phyloP scores from a whole-genome alignment of 1,140 invertebrate species.

The Panagrolaimus sp. region DNA sequence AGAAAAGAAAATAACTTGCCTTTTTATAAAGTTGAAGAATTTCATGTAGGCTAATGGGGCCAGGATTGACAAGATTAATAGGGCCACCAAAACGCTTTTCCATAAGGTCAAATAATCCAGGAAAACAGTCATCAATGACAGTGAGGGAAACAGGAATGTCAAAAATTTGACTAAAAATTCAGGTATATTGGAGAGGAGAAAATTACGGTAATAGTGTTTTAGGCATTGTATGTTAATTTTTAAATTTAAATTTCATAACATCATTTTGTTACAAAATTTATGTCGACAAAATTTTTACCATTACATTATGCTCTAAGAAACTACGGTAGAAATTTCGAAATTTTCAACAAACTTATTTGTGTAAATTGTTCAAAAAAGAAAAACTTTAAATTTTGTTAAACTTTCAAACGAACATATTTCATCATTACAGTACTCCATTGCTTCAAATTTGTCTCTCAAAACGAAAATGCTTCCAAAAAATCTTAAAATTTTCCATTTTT shows the following conservation, averaged over 20 bases:
- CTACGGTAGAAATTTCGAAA: too few species aligned
- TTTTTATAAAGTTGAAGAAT: slow-evolving; percentile 57
- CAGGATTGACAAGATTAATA: slow-evolving; percentile 56
- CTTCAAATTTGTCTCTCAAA: too few species aligned
- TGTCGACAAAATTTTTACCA: neutral
- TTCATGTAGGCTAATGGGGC: slow-evolving; percentile 50
- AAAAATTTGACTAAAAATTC: slow-evolving; percentile 54
- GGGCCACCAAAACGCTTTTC: slow-evolving; percentile 48
- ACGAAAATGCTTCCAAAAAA: too few species aligned
- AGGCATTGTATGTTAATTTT: neutral
- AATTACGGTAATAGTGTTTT: neutral
- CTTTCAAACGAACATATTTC: too few species aligned
- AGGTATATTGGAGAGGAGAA: too few species aligned
- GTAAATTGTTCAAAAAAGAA: too few species aligned
- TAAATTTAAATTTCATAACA: slow-evolving; percentile 6
- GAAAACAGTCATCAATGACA: slow-evolving; percentile 58
- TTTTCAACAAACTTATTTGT: too few species aligned
- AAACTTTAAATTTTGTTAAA: too few species aligned
- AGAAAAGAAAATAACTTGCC: slow-evolving; percentile 26
- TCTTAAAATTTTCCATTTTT: neutral
- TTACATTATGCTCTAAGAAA: too few species aligned
- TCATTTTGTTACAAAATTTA: neutral
- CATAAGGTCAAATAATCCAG: slow-evolving; percentile 53
- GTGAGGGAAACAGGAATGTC: slow-evolving; percentile 57
- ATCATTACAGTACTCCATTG: too few species aligned